A percentile compares a stretch with the other conserved stretches of the same genome.
Conservation (phyloP, 1,140 invertebrate species). For the Eurosta solidaginis region DNA sequence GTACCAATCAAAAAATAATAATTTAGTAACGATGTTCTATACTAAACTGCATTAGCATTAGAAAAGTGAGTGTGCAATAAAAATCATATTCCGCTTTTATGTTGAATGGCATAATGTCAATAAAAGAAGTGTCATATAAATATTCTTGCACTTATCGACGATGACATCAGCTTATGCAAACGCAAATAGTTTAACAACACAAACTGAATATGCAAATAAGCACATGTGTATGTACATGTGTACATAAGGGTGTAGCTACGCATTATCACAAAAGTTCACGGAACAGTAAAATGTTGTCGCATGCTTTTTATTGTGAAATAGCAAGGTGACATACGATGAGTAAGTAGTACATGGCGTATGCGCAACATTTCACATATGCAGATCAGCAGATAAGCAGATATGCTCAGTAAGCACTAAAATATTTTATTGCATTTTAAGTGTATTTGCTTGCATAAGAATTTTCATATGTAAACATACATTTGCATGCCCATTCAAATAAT, state of each 20-base stretch:
- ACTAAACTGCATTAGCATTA: too few relatives aligned
- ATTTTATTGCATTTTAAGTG: constrained; percentile 29
- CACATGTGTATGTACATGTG: background rate
- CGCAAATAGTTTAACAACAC: background rate
- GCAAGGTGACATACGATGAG: too few relatives aligned
- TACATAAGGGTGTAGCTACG: too few relatives aligned
- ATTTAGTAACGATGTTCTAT: too few relatives aligned
- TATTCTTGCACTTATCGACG: constrained; percentile 14
- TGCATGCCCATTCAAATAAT: background rate
- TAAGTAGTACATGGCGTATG: constrained; percentile 4
- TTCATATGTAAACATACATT: background rate
- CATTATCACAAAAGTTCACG: background rate
- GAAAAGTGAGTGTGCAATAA: background rate
- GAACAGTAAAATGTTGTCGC: background rate
- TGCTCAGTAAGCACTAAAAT: background rate
- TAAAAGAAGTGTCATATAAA: background rate
- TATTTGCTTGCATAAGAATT: constrained; percentile 10
- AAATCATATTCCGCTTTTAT: background rate
- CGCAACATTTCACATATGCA: constrained; percentile 7
- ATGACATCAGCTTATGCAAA: background rate
- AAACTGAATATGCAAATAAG: too few relatives aligned
- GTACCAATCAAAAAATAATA: too few relatives aligned
- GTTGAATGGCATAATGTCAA: background rate
- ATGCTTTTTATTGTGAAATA: background rate
- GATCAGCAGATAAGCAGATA: too few relatives aligned